Percentiles rank a stretch among this genome's conserved stretches.
Conservation (phyloP, 2,888 invertebrate species). For the Kuschelorhynchus macadamiae region DNA sequence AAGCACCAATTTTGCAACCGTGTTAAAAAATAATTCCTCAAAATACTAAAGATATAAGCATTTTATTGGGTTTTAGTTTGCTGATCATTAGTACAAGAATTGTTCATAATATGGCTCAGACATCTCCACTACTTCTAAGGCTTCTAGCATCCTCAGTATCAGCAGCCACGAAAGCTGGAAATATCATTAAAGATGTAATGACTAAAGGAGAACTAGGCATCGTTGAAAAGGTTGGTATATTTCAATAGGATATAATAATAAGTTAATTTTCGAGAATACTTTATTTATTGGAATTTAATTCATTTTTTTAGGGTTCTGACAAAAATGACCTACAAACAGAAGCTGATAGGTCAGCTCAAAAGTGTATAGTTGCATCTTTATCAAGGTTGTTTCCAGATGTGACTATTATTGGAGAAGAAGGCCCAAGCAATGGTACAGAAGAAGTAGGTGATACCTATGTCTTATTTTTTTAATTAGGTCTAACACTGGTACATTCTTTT, state of each 20-base stretch:
- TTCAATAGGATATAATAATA: neutral
- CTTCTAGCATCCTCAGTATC: constrained; percentile 84
- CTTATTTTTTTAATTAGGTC: neutral
- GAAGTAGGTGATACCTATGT: constrained; percentile 67
- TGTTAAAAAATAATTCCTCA: too few species aligned
- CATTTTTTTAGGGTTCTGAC: constrained; percentile 68
- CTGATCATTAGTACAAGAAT: neutral
- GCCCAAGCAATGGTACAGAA: constrained; percentile 58
- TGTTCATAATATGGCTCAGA: constrained; percentile 73
- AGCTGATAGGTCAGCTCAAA: constrained; percentile 96
- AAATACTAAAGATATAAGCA: too few species aligned
- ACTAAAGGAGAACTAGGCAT: constrained; percentile 91
- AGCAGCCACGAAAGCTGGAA: constrained; percentile 87
- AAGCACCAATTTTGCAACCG: too few species aligned
- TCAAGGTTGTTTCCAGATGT: constrained; percentile 86
- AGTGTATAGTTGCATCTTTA: constrained; percentile 92
- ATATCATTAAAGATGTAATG: constrained; percentile 93
- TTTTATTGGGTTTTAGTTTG: too few species aligned
- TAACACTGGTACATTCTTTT: constrained; percentile 44
- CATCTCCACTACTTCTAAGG: constrained; percentile 77
- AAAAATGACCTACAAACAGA: constrained; percentile 97
- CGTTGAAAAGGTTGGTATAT: constrained; percentile 82
- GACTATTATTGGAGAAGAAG: constrained; percentile 94
- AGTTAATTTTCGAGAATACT: neutral
- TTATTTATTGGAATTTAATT: neutral